These are phyloP conservation scores for Sebastolobus alascanus DNA, from an alignment of 2,797 vertebrate species.

Conservation along the genomic window DNA sequence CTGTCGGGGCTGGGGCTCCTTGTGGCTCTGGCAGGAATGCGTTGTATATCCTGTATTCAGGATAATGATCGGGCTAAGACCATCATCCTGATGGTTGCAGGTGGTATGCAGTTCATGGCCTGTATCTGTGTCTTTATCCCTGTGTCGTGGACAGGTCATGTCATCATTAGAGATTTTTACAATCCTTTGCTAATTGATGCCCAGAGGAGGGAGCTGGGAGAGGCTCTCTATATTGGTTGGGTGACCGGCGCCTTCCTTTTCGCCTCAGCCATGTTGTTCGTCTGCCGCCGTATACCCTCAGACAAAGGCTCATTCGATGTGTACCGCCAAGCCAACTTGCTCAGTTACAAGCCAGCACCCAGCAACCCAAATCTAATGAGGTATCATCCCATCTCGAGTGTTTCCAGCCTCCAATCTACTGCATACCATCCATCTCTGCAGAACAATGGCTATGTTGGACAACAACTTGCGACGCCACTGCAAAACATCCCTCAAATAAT, in stretches of 20 bases:
- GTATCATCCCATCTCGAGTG: constrained; percentile 66
- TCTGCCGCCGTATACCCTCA: constrained; percentile 78
- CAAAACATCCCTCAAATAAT: constrained; percentile 47
- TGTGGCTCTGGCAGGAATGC: constrained; percentile 85
- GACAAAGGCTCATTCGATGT: constrained; percentile 65
- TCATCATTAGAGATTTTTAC: constrained; percentile 91
- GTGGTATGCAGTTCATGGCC: constrained; percentile 87
- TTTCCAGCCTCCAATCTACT: constrained; percentile 51
- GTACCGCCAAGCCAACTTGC: constrained; percentile 54
- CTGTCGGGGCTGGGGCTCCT: constrained; percentile 86
- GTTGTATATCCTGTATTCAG: constrained; percentile 81
- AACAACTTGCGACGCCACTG: constrained; percentile 26
- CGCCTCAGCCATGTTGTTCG: constrained; percentile 81
- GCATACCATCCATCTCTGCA: constrained; percentile 42
- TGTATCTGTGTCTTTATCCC: constrained; percentile 89
- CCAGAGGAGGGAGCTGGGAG: constrained; percentile 92
- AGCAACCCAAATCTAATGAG: constrained; percentile 41
- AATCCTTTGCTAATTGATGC: constrained; percentile 86
- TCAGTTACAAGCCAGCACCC: constrained; percentile 41
- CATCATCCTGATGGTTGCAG: constrained; percentile 83
- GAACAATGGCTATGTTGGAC: constrained; percentile 35
- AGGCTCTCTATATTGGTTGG: constrained; percentile 95
- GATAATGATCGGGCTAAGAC: constrained; percentile 70
- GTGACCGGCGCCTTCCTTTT: constrained; percentile 87
- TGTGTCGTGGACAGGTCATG: constrained; percentile 90